phyloP scores from a whole-genome alignment of 2,888 invertebrate genomes.

The Archaeoteleia sp. region DNA sequence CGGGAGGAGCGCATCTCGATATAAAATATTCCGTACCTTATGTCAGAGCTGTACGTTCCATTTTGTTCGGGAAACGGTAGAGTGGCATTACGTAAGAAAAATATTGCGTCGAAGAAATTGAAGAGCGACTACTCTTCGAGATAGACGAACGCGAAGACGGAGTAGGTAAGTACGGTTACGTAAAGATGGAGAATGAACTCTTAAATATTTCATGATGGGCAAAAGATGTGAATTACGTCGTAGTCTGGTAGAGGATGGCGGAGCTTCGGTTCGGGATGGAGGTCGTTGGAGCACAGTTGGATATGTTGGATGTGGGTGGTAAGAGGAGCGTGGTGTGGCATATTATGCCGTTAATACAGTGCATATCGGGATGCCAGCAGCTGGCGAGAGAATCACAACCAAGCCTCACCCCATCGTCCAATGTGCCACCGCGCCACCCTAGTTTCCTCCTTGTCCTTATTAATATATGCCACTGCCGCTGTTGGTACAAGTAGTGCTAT shows the following conservation, averaged over 20 bases:
- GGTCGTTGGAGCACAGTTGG: constrained; percentile 54
- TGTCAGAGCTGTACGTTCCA: constrained; percentile 21
- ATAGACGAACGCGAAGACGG: constrained; percentile 28
- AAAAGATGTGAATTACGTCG: constrained; percentile 64
- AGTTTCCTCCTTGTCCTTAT: constrained; percentile 58
- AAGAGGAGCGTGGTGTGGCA: constrained; percentile 65
- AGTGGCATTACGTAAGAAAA: constrained; percentile 43
- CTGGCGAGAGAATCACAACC: constrained; percentile 67
- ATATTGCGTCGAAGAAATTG: constrained; percentile 43
- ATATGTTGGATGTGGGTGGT: constrained; percentile 62
- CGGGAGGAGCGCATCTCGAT: constrained; percentile 16
- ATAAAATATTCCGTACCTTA: constrained; percentile 37
- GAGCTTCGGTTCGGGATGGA: constrained; percentile 36
- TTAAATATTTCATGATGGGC: constrained; percentile 68
- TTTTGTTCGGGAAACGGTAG: constrained; percentile 24
- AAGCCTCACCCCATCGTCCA: constrained; percentile 24
- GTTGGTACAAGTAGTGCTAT: constrained; percentile 59
- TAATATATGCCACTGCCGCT: constrained; percentile 61
- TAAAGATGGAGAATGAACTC: constrained; percentile 59
- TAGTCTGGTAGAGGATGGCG: constrained; percentile 56
- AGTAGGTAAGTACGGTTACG: constrained; percentile 41
- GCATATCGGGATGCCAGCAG: constrained; percentile 68
- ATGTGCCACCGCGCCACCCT: constrained; percentile 26
- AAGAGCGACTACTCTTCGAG: constrained; percentile 37
- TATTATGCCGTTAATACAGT: constrained; percentile 71